A percentile compares a stretch with the other conserved stretches of the same genome.
These are phyloP conservation scores for Alexandromys fortis DNA, from an alignment of 2,113 vertebrate genomes.

Conservation along the genomic window DNA sequence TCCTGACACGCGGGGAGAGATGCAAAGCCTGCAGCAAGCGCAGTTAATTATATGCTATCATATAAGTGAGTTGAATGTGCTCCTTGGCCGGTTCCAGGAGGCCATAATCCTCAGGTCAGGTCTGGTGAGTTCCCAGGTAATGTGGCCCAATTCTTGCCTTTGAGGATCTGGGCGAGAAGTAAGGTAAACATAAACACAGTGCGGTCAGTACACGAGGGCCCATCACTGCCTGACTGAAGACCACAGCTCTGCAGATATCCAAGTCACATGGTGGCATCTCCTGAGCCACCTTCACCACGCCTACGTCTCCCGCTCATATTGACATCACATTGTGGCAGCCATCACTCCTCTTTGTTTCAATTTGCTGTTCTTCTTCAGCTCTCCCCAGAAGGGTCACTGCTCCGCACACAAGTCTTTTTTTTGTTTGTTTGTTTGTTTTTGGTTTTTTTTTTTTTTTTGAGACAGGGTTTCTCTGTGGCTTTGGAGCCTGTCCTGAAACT, in stretches of 20 bases:
- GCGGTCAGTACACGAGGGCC: neutral
- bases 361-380: neutral
- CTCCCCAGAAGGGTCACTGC: neutral
- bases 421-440: too few species aligned
- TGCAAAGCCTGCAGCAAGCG: neutral
- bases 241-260: too few species aligned
- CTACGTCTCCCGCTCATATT: neutral
- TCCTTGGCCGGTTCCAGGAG: neutral
- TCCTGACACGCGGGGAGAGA: neutral
- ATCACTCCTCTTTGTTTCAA: neutral
- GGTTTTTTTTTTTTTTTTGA: too few species aligned
- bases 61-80: neutral
- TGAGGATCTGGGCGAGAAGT: neutral
- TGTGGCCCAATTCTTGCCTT: neutral
- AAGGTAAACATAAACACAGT: neutral
- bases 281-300: too few species aligned
- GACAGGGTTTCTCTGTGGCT: too few species aligned
- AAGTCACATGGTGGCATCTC: neutral
- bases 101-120: fast-evolving
- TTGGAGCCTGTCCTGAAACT: too few species aligned
- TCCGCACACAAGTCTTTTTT: neutral
- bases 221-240: neutral
- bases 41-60: neutral
- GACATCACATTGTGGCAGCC: neutral
- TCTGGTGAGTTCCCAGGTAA: neutral